A percentile compares a stretch with the other conserved stretches of the same genome.
Conservation (phyloP, 37 sponge, comb jelly and placozoan species). For the Aplysina aerophoba region DNA sequence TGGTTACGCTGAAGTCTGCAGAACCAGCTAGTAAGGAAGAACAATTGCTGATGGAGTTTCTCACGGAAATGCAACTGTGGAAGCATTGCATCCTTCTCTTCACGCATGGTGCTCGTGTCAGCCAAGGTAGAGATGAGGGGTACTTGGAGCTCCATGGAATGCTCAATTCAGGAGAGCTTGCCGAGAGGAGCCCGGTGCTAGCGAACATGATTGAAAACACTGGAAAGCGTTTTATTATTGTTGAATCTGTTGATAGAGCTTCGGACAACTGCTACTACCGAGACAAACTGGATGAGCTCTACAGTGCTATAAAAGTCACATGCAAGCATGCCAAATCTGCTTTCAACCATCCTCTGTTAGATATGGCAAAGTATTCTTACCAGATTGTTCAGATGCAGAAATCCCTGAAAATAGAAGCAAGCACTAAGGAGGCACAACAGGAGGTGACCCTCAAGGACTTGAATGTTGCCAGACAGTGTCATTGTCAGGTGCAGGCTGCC, state of each 20-base stretch:
- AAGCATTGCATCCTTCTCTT: conserved; percentile 21
- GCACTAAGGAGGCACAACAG: too few species aligned
- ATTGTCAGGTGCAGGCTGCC: too few species aligned
- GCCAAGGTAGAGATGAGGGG: neutral
- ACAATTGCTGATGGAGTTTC: neutral
- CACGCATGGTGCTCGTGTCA: conserved; percentile 2
- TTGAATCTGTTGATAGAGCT: neutral
- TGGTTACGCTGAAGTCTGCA: neutral
- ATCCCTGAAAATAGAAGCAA: too few species aligned
- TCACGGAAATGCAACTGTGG: conserved; percentile 6
- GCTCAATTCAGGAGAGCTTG: neutral
- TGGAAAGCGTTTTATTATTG: conserved; percentile 8
- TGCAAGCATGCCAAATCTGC: too few species aligned
- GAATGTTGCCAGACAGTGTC: too few species aligned
- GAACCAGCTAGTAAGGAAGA: conserved; percentile 1
- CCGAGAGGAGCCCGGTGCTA: neutral
- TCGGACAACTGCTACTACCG: neutral
- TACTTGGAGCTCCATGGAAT: neutral
- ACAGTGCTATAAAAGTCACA: neutral
- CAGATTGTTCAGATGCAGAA: too few species aligned
- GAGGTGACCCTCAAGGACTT: too few species aligned
- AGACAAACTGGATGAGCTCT: conserved; percentile 13
- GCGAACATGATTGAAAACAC: neutral
- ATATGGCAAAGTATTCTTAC: too few species aligned
- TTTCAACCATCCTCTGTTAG: too few species aligned